These are phyloP conservation scores for Ditylenchus weischeri DNA, from an alignment of 2,888 invertebrate species.

Conservation along the genomic window DNA sequence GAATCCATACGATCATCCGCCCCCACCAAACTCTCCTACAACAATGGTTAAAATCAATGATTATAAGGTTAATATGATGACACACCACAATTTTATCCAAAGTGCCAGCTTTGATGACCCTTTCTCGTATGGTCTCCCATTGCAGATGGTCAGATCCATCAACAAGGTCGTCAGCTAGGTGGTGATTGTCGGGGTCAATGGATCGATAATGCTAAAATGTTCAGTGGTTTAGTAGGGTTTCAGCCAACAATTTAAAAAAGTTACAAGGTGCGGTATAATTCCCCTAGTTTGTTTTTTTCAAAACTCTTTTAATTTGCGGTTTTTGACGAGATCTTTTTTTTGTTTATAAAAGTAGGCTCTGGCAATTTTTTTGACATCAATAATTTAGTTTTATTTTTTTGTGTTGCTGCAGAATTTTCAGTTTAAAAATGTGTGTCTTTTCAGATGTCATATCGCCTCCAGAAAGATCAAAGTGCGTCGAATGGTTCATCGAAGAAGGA, in stretches of 20 bases:
- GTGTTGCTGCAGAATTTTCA: too few species aligned
- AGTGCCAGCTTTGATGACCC: constrained; percentile 91
- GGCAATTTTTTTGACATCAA: too few species aligned
- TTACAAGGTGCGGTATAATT: too few species aligned
- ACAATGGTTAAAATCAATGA: neutral
- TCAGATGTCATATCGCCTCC: too few species aligned
- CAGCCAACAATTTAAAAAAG: neutral
- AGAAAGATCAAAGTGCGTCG: too few species aligned
- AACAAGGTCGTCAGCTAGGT: constrained; percentile 33
- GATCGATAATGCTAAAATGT: constrained; percentile 53
- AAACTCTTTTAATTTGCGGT: too few species aligned
- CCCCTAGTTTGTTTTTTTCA: too few species aligned
- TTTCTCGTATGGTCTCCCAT: constrained; percentile 95
- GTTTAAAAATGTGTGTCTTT: too few species aligned
- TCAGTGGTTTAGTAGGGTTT: constrained; percentile 9
- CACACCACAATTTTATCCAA: constrained; percentile 79
- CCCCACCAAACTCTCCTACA: constrained; percentile 51
- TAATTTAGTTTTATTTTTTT: too few species aligned
- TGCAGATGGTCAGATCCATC: constrained; percentile 71
- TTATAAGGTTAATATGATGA: neutral
- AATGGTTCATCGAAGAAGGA: too few species aligned
- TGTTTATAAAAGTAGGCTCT: too few species aligned
- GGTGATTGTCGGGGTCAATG: constrained; percentile 52
- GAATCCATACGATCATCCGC: constrained; percentile 92
- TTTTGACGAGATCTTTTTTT: too few species aligned